These are phyloP conservation scores for Drosophila nr. perissopoda DNA, from an alignment of 2,888 invertebrate genomes.

Conservation along the genomic window DNA sequence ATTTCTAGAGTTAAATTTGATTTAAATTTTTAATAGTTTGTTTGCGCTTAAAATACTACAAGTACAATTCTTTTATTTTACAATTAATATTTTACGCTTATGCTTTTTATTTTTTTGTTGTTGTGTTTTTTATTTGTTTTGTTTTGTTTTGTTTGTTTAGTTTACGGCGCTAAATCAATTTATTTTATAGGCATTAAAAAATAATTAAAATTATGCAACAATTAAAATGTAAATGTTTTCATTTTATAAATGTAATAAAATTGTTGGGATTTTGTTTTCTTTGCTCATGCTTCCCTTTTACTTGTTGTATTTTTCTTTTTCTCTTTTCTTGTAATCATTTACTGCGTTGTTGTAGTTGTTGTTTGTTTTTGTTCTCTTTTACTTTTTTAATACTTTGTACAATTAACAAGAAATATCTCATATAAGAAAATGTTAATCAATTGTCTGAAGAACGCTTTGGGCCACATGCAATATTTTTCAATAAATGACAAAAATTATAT, in stretches of 20 bases:
- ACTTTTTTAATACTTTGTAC: slow-evolving; percentile 82
- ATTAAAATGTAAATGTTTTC: slow-evolving; percentile 78
- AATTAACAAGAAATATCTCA: slow-evolving; percentile 72
- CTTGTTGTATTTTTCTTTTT: slow-evolving; percentile 41
- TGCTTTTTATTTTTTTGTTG: slow-evolving; percentile 26
- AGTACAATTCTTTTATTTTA: slow-evolving; percentile 55
- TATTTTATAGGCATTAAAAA: slow-evolving; percentile 69
- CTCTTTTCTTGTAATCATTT: slow-evolving; percentile 42
- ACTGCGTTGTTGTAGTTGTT: slow-evolving; percentile 45
- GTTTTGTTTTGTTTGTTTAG: slow-evolving; percentile 47
- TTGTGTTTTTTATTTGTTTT: slow-evolving; percentile 53
- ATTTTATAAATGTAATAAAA: slow-evolving; percentile 82
- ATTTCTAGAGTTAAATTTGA: slow-evolving; percentile 74
- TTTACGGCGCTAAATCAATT: slow-evolving; percentile 64
- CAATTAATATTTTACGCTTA: slow-evolving; percentile 44
- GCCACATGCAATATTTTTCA: slow-evolving; percentile 33
- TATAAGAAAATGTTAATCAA: slow-evolving; percentile 53
- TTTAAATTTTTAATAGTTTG: slow-evolving; percentile 81
- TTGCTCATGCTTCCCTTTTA: slow-evolving; percentile 54
- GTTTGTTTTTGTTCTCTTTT: slow-evolving; percentile 31
- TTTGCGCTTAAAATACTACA: slow-evolving; percentile 62
- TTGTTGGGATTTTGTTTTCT: slow-evolving; percentile 73
- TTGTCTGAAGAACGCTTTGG: slow-evolving; percentile 35
- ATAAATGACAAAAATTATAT: slow-evolving; percentile 27
- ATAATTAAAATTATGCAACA: slow-evolving; percentile 83